Evolutionary conservation across 2,888 invertebrate genomes (phyloP), one percentile per base, ranked within the genome.

Genomic region (Epirrhoe tristata): DNA sequence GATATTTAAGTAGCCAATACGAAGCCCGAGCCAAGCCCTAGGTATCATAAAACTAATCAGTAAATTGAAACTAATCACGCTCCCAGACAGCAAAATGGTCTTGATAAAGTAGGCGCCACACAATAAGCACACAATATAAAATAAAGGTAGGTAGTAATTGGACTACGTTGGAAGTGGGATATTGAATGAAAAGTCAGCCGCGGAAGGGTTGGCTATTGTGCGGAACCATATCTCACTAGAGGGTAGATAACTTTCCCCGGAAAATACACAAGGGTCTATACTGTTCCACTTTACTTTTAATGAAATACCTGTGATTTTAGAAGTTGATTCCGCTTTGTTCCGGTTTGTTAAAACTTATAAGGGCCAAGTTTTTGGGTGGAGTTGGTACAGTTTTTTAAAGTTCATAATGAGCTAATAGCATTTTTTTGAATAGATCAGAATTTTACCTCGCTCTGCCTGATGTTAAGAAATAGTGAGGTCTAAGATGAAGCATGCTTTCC

Each of bases 151-250:
- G 63, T 55, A 66, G 68, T 70, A 67, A 70, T 70, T 68, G 67
- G 55, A 69, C 71, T 63, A 67, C 69, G 57, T 39, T 43, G 50
- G 46, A 56, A 56, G 36, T 65, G 32, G 54, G 65, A 63, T 65
- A 71, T 71, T 70, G 66, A 74, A 71, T 73, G 73, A 73, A 75
- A 75, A 75, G 78, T 77, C 78, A 73, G 76, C 72, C 76, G 69
- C 77, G 71, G 75, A 75, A 72, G 77, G 79, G 78, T 79, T 77
- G 75, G 77, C 78, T 76, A 81, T 81, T 82, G 80, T 83, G 75
- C 72, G 74, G 69, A 73, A 77, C 80, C 77, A 81, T 85, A 85
- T 83, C 81, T 84, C 82, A 79, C 77, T 74, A 73, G 73, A 79
- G 81, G 78, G 81, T 77, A 82, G 81, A 82, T 83, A 82, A 80